Evolutionary conservation across 37 sponge, comb jelly and placozoan genomes (phyloP).

Genomic region (Diacarnus erythraeanus): DNA sequence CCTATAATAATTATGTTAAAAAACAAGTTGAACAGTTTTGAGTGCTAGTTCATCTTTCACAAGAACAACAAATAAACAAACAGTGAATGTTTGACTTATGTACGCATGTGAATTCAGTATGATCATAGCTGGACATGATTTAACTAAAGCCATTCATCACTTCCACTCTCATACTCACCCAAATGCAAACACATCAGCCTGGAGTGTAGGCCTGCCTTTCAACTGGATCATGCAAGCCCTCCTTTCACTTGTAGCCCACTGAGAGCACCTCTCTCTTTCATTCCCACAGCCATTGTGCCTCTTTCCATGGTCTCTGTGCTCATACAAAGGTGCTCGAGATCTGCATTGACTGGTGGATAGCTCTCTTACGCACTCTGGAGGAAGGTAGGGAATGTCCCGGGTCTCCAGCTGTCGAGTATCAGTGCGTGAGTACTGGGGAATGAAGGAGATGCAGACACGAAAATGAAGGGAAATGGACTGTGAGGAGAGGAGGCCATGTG

Average conservation of each 20-base stretch:
- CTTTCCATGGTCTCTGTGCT: background rate
- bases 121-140: too few species aligned
- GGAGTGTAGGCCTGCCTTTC: conserved; percentile 4
- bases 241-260: conserved; percentile 1
- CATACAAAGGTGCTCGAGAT: background rate
- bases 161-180: too few species aligned
- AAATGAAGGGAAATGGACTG: conserved; percentile 43
- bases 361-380: conserved; percentile 42
- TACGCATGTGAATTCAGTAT: too few species aligned
- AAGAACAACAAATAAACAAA: too few species aligned
- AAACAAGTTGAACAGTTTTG: too few species aligned
- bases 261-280: background rate
- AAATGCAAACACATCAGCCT: conserved; percentile 57
- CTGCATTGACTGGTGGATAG: conserved; percentile 5
- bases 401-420: background rate
- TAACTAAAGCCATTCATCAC: too few species aligned
- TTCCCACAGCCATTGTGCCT: background rate
- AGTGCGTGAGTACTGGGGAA: conserved; percentile 15
- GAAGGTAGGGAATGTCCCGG: conserved; percentile 35
- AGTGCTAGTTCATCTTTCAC: too few species aligned
- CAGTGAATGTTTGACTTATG: too few species aligned
- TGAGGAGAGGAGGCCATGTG: conserved; percentile 52
- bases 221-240: background rate
- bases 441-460: conserved; percentile 38
- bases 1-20: too few species aligned